Evolutionary conservation across 2,797 vertebrate genomes (phyloP), one percentile per base, ranked within the genome.

Genomic region (Taeniopygia guttata): DNA sequence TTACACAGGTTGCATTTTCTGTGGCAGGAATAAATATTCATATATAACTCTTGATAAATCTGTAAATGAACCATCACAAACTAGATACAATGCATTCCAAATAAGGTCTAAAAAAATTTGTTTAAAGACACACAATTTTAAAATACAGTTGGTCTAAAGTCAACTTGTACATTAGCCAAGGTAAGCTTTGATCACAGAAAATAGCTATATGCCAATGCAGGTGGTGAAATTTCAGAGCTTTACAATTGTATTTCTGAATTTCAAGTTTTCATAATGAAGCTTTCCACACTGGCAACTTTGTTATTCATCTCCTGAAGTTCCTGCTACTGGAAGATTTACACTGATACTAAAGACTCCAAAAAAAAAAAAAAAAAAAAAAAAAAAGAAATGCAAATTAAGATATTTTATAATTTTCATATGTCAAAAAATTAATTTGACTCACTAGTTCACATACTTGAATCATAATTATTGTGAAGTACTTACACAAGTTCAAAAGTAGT

Each of bases 121-220:
- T 83, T 87, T 72, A 60, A 90, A 83, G 29, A 58, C 16, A 55
- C 16, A 49, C 2, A n/a, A 70, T 34, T 76, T 76, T 74, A 73
- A 94, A 93, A 83, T 21, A 42, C 63, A 92, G 42, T 30, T 68
- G 62, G 60, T 42, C 68, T 78, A 69, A 86, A 89, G 36, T 70
- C 62, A 76, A 81, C 62, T 72, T 89, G n/a, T 84, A 58, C 48
- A 88, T 67, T 42, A 75, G 40, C 12, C 72, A 92, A 89, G 40
- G 46, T 64, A 92, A 90, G 58, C 46, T 92, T 88, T 86, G 59
- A 93, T 49, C 56, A 63, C 3, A 82, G n/a, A 72, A 88, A 95
- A 89, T 22, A 75, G 46, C 40, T 81, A 81, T 67, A 92, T 58
- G 45, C 34, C 42, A 42, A 66, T 49, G 72, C 45, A 89, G 62